Conservation (phyloP, 1,140 invertebrate species). For the Eumaeus atala region DNA sequence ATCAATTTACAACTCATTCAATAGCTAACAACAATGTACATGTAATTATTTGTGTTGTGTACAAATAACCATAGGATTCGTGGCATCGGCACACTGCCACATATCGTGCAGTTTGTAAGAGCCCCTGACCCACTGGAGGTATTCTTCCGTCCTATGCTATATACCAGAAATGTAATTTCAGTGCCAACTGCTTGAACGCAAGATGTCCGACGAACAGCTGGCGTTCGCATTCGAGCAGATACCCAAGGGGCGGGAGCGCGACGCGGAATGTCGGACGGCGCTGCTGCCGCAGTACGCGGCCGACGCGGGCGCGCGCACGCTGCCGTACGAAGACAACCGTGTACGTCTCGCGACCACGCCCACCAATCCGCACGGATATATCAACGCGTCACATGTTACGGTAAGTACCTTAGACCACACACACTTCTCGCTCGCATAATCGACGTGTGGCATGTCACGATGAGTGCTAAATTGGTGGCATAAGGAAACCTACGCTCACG, state of each 20-base stretch:
- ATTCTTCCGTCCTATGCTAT: neutral
- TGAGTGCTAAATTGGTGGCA: too few species aligned
- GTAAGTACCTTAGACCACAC: slow-evolving; percentile 20
- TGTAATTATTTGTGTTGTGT: too few species aligned
- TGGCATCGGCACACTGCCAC: too few species aligned
- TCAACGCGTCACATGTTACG: slow-evolving; percentile 91
- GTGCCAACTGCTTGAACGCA: slow-evolving; percentile 87
- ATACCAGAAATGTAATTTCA: slow-evolving; percentile 45
- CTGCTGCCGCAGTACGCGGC: slow-evolving; percentile 78
- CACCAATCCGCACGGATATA: slow-evolving; percentile 89
- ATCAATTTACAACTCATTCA: too few species aligned
- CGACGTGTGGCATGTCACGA: too few species aligned
- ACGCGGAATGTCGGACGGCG: slow-evolving; percentile 80
- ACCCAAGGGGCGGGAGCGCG: slow-evolving; percentile 81
- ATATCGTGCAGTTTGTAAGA: too few species aligned
- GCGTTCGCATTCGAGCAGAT: slow-evolving; percentile 92
- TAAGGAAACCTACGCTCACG: too few species aligned
- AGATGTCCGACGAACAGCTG: slow-evolving; percentile 86
- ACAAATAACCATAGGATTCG: too few species aligned
- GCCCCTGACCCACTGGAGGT: too few species aligned
- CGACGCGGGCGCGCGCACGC: slow-evolving; percentile 77
- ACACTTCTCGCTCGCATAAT: too few species aligned
- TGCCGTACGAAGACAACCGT: slow-evolving; percentile 92
- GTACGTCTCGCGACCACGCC: slow-evolving; percentile 84
- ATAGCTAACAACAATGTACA: too few species aligned